Conservation (phyloP, 2,888 invertebrate species). For the Ptilodon capucinus region DNA sequence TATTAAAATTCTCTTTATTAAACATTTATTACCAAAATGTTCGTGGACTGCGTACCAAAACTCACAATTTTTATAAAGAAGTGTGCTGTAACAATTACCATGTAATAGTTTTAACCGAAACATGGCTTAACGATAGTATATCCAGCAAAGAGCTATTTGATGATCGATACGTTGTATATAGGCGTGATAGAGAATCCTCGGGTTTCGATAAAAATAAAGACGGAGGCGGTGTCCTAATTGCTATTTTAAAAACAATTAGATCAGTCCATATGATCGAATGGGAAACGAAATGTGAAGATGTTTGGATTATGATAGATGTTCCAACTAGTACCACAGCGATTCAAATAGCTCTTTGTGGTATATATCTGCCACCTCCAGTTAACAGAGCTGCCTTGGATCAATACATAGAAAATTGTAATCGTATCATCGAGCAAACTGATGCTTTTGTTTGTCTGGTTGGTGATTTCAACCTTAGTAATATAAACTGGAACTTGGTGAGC, state of each 20-base stretch:
- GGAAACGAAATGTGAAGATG: constrained; percentile 2
- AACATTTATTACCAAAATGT: constrained; percentile 3
- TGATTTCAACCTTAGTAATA: constrained; percentile 2
- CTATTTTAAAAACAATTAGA: background rate
- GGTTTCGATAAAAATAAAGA: constrained; percentile 1
- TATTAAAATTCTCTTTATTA: background rate
- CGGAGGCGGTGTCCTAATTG: constrained; percentile 6
- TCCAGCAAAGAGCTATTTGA: constrained; percentile 3
- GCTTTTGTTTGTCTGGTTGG: background rate
- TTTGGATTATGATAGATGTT: background rate
- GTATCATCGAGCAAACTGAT: background rate
- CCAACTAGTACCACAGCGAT: background rate
- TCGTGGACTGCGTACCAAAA: constrained; percentile 2
- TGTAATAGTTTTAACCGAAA: constrained; percentile 2
- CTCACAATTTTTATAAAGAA: constrained; percentile 2
- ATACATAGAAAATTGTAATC: constrained; percentile 2
- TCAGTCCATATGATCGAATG: background rate
- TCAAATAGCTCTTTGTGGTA: constrained; percentile 2
- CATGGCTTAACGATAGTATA: constrained; percentile 5
- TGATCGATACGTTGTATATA: constrained; percentile 4
- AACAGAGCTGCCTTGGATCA: background rate
- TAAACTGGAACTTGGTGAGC: background rate
- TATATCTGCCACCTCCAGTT: constrained; percentile 10
- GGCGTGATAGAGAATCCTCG: constrained; percentile 4
- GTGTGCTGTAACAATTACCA: constrained; percentile 1